phyloP scores from a whole-genome alignment of 2,113 vertebrate species.

The Myiagra hebetior region DNA sequence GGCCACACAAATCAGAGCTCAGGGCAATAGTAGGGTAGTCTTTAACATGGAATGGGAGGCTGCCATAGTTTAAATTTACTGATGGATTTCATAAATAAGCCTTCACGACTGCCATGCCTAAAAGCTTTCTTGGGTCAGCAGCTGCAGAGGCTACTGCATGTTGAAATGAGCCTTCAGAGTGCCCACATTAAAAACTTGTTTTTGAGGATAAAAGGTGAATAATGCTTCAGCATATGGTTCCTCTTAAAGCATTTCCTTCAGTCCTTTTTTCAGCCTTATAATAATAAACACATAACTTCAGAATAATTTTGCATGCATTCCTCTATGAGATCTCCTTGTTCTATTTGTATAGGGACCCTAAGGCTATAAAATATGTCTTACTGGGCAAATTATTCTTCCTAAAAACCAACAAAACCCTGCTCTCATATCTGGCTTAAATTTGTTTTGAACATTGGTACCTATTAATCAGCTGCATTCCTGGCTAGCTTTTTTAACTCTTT shows the following conservation, averaged over 20 bases:
- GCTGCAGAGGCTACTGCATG: background rate
- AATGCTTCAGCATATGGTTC: constrained; percentile 23
- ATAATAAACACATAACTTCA: constrained; percentile 32
- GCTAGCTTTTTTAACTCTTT: background rate
- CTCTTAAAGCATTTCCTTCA: constrained; percentile 12
- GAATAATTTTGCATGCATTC: constrained; percentile 31
- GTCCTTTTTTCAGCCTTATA: background rate
- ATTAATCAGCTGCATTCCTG: background rate
- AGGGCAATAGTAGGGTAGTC: background rate
- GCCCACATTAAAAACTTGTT: background rate
- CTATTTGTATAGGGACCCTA: background rate
- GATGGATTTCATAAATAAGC: background rate
- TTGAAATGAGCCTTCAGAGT: background rate
- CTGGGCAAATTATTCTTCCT: background rate
- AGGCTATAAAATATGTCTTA: background rate
- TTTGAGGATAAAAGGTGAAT: constrained; percentile 29
- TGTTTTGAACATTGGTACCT: background rate
- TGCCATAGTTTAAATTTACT: background rate
- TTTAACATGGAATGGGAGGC: background rate
- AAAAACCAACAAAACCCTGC: background rate
- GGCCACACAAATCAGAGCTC: background rate
- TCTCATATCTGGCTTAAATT: background rate
- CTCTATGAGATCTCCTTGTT: background rate
- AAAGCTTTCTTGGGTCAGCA: constrained; percentile 2
- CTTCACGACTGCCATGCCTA: background rate